Conservation (phyloP, 1,140 invertebrate genomes). For the Maniola jurtina region DNA sequence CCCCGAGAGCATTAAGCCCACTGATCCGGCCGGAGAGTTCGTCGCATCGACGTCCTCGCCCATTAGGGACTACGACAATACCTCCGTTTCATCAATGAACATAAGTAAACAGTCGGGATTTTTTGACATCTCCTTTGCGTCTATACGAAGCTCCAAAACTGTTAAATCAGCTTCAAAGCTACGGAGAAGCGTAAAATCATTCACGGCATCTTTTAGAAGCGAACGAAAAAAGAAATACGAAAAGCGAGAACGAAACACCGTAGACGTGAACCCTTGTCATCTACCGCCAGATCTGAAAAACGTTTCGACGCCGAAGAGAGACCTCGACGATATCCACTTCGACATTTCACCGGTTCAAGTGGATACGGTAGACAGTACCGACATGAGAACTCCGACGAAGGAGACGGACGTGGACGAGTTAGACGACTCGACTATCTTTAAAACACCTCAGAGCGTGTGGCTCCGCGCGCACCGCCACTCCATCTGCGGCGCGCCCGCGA, state of each 20-base stretch:
- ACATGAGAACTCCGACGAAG: conserved; percentile 47
- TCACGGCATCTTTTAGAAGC: conserved; percentile 75
- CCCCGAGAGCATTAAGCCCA: conserved; percentile 64
- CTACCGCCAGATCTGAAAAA: conserved; percentile 56
- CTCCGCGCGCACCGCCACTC: conserved; percentile 53
- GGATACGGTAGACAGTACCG: conserved; percentile 67
- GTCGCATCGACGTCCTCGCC: conserved; percentile 72
- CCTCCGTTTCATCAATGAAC: conserved; percentile 72
- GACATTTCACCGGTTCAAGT: conserved; percentile 74
- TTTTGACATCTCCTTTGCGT: conserved; percentile 77
- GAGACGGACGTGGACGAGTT: conserved; percentile 55
- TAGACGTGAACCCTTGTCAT: conserved; percentile 59
- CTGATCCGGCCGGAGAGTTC: conserved; percentile 67
- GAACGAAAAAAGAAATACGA: conserved; percentile 78
- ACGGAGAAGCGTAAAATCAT: conserved; percentile 73
- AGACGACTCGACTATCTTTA: conserved; percentile 64
- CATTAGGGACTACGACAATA: conserved; percentile 71
- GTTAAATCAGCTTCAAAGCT: conserved; percentile 74
- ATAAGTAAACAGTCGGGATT: conserved; percentile 76
- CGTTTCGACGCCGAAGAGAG: conserved; percentile 65
- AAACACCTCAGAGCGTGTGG: conserved; percentile 67
- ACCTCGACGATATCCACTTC: conserved; percentile 65
- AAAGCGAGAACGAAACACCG: conserved; percentile 67
- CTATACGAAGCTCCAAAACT: conserved; percentile 70
- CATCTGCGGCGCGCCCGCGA: conserved; percentile 45